Evolutionary conservation across 2,888 invertebrate genomes (phyloP), one percentile per base, ranked within the genome.

Genomic region (Vannuccia rotundouncinata): DNA sequence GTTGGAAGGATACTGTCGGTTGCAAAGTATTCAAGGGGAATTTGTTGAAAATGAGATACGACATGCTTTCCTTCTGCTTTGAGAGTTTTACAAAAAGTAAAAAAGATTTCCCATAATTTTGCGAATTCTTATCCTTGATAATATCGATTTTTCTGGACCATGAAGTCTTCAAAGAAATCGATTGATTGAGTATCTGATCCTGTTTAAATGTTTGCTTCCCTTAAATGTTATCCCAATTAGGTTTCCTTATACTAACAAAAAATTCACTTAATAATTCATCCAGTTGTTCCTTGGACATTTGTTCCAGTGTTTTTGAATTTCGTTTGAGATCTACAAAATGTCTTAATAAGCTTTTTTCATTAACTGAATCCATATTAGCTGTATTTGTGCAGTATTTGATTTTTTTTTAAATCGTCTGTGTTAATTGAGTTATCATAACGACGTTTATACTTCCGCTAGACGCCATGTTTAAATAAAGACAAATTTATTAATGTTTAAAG

Each of bases 291-390:
- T 66, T 66, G 66, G 66, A 66, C 22, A 66, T 66, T 66, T 66
- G 66, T 66, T 66, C 66, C 66, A 66, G 25, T 66, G 10, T 66
- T 66, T 5, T 66, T 66, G 66, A 66, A 66, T 66, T 66, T 66
- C 66, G 22, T n/a, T 66, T 66, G 66, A 5, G 66, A 22, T 66
- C 22, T 66, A 66, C 66, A 66, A 66, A 66, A 66, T 66, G 66
- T 66, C 66, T 66, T 66, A n/a, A n/a, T n/a, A 66, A 66, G 66
- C 66, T 66, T 66, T 66, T 66, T 66, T n/a, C 66, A 66, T 66
- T 66, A 66, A 66, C 66, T 66, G 10, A 66, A 66, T 66, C 66
- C 66, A 66, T 66, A 66, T 66, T 66, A 66, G 66, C 66, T 66
- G 66, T 66, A 66, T 66, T 66, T 66, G 13, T 66, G 66, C 66